Base-by-base conservation (phyloP, 2,113 vertebrate species). In the Coreoperca whiteheadi region DNA sequence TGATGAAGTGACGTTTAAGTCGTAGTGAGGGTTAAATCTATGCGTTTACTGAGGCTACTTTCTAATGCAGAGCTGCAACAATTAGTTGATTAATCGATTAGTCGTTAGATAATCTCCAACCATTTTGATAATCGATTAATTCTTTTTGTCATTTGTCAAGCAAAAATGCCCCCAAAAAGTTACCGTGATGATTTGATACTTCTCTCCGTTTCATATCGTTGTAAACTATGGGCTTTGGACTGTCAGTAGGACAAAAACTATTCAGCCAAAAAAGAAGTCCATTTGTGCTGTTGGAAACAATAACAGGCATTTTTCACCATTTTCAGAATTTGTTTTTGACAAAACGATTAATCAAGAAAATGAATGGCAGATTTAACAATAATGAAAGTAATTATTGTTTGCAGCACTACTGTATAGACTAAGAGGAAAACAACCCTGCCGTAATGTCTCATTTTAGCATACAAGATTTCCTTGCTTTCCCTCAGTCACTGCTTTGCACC, bases 401-500 rank as follows among this genome's bases (percentile, higher is more conserved):
- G 37, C 50, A 89, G 32, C 34, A 2, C 20, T 43, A 30, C 12
- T 23, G 16, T 34, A 21, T 50, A 21, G 20, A n/a, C 30, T 14
- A 39, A 39, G n/a, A 64, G 15, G 43, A 25, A 32, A 43, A 20
- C n/a, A n/a, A 25, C 14, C 20, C 2, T 21, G 10, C 20, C 30
- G 16, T 4, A 32, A 23, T 25, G 4, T 60, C 12, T 79, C 7
- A 63, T 67, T 63, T 74, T 56, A 64, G 10, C 48, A 30, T 16
- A 4, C 28, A 30, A 18, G 25, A 69, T 48, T 61, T 9, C 63
- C 67, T 77, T 74, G 30, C 46, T 77, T 81, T 79, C 74, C 70
- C 37, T 78, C 57, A 72, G n/a, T 60, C 66, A 28, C 51, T 66
- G 68, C 46, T 41, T 79, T 82, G 70, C 57, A 63, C 32, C 60